Percentiles rank a stretch among this genome's conserved stretches.
These are phyloP conservation scores for Notolabrus celidotus DNA, from an alignment of 2,797 vertebrate species.

Conservation along the genomic window DNA sequence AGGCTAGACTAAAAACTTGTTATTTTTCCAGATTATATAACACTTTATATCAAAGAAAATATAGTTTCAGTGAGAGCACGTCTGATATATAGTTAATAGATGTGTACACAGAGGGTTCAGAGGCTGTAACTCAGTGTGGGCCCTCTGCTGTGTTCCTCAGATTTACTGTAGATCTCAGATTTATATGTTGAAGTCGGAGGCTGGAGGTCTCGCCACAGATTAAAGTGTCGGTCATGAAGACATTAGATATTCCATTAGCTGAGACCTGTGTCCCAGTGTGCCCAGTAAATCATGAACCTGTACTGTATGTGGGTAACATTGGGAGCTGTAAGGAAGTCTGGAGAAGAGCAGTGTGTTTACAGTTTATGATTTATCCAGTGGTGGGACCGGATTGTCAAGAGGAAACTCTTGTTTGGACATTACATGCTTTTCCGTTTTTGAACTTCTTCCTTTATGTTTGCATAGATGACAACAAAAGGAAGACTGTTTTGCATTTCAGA, in stretches of 20 bases:
- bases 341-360: conserved; percentile 9
- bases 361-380: conserved; percentile 29
- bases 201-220: conserved; percentile 52
- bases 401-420: background rate
- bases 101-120: background rate
- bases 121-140: conserved; percentile 43
- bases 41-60: background rate
- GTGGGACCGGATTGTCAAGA: background rate
- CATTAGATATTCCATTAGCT: conserved; percentile 63
- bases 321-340: conserved; percentile 12
- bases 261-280: conserved; percentile 38
- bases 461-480: too few species aligned
- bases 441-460: background rate
- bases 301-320: conserved; percentile 5
- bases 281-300: conserved; percentile 45
- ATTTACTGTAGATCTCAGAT: conserved; percentile 33
- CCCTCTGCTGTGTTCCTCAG: conserved; percentile 3
- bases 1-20: background rate
- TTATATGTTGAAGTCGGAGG: conserved; percentile 44
- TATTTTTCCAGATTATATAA: background rate
- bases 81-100: background rate
- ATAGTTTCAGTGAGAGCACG: background rate
- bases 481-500: too few species aligned
- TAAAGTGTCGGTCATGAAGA: conserved; percentile 57
- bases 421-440: background rate